These are phyloP conservation scores for Melinaea menophilus DNA, from an alignment of 2,888 invertebrate species.

Conservation along the genomic window DNA sequence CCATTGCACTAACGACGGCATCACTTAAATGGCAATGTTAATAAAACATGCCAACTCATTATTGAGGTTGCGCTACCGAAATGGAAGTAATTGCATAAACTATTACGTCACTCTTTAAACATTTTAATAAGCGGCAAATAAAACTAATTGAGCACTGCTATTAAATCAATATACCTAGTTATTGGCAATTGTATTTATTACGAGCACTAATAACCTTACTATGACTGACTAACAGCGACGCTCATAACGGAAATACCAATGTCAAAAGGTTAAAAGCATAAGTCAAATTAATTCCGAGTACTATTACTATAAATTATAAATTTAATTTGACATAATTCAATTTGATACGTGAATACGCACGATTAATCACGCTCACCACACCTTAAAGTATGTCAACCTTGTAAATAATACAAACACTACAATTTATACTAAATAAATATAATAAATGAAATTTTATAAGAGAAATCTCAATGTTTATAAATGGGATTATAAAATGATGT, in stretches of 20 bases:
- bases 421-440: no score
- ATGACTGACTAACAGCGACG: constrained; percentile 16
- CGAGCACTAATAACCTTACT: constrained; percentile 19
- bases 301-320: constrained; percentile 6
- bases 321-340: neutral
- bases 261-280: constrained; percentile 47
- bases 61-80: constrained; percentile 33
- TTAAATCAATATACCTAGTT: no score
- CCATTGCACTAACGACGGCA: constrained; percentile 34
- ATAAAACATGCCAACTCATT: constrained; percentile 34
- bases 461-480: no score
- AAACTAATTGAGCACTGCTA: no score
- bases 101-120: constrained; percentile 34
- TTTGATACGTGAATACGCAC: constrained; percentile 7
- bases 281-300: constrained; percentile 19
- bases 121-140: constrained; percentile 45
- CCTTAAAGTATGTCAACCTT: constrained; percentile 10
- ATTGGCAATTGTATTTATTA: neutral
- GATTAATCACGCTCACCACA: constrained; percentile 10
- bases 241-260: constrained; percentile 31
- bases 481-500: neutral
- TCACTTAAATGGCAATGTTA: constrained; percentile 35
- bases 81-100: constrained; percentile 20
- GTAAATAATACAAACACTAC: constrained; percentile 26
- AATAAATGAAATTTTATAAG: no score